Base-by-base conservation (phyloP, 2,113 vertebrate species). In the Quiscalus mexicanus region DNA sequence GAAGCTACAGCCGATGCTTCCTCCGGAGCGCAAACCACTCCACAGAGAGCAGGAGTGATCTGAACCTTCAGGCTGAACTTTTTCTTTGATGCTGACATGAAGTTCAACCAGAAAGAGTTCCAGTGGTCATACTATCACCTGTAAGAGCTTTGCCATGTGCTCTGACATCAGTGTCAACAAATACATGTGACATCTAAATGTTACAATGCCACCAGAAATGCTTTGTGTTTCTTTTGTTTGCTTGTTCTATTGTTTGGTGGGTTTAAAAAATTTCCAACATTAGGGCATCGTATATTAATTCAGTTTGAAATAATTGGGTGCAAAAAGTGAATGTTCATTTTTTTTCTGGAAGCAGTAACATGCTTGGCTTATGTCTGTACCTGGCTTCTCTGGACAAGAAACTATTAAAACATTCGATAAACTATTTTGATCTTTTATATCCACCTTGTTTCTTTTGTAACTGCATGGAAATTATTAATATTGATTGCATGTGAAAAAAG, bases 1-100 rank as follows among this genome's bases (percentile, higher is more conserved):
- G 91, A 98, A 95, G 71, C n/a, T 98, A n/a, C 71, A 98, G n/a
- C 90, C 98, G 3, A 11, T 94, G 62, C 93, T 98, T 4, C 98
- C 97, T 77, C 96, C 97, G 0, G 98, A 98, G 70, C 97, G 97
- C 47, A 94, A 74, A 39, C 98, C 95, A 0, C 64, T 98, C 18
- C 96, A 76, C 15, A 96, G 22, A 13, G 91, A 96, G 42, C 79
- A 97, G 2, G 79, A 97, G 4, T 97, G 73, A 98, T 2, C n/a
- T 7, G 4, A 23, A 1, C 7, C 12, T 6, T 70, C 35, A 21
- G 12, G 7, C 37, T 37, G 37, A 37, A 41, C 41, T 41, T 41
- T 41, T 41, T 41, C 41, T 41, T 14, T 41, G 41, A 41, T 41
- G 41, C 4, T 5, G 18, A 21, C 62, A 3, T 5, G 27, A 13